Evolutionary conservation across 2,797 vertebrate species (phyloP).

Genomic region (Epinephelus coioides): DNA sequence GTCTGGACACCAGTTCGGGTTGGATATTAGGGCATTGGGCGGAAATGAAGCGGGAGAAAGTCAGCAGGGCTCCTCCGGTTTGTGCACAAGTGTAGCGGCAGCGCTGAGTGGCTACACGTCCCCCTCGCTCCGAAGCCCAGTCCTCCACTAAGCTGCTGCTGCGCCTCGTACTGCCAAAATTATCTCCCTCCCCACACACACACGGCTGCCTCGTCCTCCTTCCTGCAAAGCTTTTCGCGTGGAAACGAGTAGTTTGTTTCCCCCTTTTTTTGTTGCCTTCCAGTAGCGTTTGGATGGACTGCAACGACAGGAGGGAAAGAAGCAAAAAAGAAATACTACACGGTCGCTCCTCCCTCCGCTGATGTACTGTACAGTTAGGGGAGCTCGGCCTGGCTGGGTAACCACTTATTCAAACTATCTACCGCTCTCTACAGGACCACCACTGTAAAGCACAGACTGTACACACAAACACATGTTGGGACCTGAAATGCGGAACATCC

Average conservation of each 20-base stretch:
- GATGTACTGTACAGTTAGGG: conserved; percentile 79
- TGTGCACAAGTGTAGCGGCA: conserved; percentile 71
- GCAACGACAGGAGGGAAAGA: conserved; percentile 80
- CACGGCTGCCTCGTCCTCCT: conserved; percentile 29
- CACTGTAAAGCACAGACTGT: conserved; percentile 72
- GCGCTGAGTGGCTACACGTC: conserved; percentile 54
- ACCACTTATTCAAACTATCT: conserved; percentile 80
- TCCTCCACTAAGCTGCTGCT: conserved; percentile 66
- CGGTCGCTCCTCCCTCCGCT: conserved; percentile 86
- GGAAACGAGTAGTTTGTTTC: conserved; percentile 47
- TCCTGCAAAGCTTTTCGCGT: conserved; percentile 23
- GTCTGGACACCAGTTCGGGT: conserved; percentile 26
- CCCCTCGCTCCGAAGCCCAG: conserved; percentile 19
- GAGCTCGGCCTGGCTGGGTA: conserved; percentile 34
- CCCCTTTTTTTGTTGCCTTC: conserved; percentile 53
- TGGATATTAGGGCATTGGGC: conserved; percentile 45
- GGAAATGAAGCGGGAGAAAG: conserved; percentile 69
- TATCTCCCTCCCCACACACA: conserved; percentile 22
- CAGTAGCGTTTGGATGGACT: conserved; percentile 72
- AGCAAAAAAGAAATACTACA: conserved; percentile 81
- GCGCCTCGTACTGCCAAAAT: conserved; percentile 61
- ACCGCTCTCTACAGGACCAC: conserved; percentile 88
- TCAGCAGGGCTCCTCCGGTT: conserved; percentile 69
- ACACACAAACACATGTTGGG: conserved; percentile 35
- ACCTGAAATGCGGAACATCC: conserved; percentile 30